A percentile compares a stretch with the other conserved stretches of the same genome.
Evolutionary conservation across 2,888 invertebrate genomes (phyloP).

Genomic region (Ochropleura leucogaster): DNA sequence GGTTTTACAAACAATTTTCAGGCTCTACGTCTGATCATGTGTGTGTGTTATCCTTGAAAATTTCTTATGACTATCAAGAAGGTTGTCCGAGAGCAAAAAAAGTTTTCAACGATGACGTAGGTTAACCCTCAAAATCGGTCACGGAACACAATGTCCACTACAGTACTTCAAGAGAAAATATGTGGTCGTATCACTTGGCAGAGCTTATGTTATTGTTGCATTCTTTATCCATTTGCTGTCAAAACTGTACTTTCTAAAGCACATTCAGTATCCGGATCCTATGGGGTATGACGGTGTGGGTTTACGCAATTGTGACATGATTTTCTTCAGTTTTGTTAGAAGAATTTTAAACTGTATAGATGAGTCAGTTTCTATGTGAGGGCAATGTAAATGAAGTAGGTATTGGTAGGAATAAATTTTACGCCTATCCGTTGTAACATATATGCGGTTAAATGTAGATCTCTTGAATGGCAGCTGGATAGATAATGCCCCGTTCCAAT

Average conservation of each 20-base stretch:
- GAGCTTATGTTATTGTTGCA: slow-evolving; percentile 54
- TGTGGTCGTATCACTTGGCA: slow-evolving; percentile 53
- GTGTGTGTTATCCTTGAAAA: too few species aligned
- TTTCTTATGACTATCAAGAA: too few species aligned
- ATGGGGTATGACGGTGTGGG: slow-evolving; percentile 22
- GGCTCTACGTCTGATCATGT: too few species aligned
- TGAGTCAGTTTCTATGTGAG: slow-evolving; percentile 37
- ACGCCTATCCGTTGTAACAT: background rate
- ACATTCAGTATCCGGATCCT: slow-evolving; percentile 45
- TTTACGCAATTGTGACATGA: slow-evolving; percentile 19
- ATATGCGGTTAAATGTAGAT: background rate
- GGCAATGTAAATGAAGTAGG: slow-evolving; percentile 16
- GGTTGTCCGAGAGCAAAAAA: background rate
- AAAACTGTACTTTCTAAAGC: slow-evolving; percentile 60
- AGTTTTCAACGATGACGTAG: background rate
- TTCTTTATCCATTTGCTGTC: slow-evolving; percentile 60
- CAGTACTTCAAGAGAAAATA: slow-evolving; percentile 47
- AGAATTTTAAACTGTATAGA: slow-evolving; percentile 30
- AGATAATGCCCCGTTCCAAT: too few species aligned
- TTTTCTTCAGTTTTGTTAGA: slow-evolving; percentile 19
- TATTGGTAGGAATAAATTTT: slow-evolving; percentile 27
- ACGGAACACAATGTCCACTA: background rate
- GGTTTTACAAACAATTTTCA: too few species aligned
- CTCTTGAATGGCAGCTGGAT: background rate
- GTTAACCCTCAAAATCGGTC: background rate